Percentiles rank a stretch among this genome's conserved stretches.
Evolutionary conservation across 2,113 vertebrate genomes (phyloP).

Genomic region (Albula goreensis): DNA sequence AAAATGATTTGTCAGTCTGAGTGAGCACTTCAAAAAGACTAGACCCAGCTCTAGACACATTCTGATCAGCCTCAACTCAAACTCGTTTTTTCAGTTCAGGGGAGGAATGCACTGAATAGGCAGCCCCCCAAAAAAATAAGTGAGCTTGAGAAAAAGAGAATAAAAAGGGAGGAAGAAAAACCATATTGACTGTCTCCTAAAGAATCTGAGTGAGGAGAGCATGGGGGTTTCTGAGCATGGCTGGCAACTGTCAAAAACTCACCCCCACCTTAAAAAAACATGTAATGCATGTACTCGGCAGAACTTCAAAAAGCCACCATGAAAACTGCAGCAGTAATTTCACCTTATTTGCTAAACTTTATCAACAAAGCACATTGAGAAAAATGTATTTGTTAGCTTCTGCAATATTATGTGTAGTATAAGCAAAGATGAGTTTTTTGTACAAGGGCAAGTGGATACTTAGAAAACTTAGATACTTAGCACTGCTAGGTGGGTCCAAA

Average conservation of each 20-base stretch:
- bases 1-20: conserved; percentile 33
- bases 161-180: neutral
- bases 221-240: neutral
- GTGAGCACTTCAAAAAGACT: neutral
- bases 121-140: neutral
- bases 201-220: neutral
- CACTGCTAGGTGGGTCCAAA: neutral
- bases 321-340: neutral
- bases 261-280: conserved; percentile 22
- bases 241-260: neutral
- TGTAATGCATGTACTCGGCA: neutral
- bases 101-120: neutral
- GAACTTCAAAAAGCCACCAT: neutral
- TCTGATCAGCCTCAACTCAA: neutral
- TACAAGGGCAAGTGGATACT: neutral
- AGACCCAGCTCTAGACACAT: neutral
- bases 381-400: neutral
- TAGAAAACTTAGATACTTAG: neutral
- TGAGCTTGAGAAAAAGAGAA: conserved; percentile 2
- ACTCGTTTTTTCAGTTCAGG: neutral
- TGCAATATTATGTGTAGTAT: neutral
- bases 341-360: neutral
- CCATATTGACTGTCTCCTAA: neutral
- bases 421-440: neutral
- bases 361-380: neutral